A percentile compares a stretch with the other conserved stretches of the same genome.
Conservation (phyloP, 2,888 invertebrate genomes). For the Tillus elongatus region DNA sequence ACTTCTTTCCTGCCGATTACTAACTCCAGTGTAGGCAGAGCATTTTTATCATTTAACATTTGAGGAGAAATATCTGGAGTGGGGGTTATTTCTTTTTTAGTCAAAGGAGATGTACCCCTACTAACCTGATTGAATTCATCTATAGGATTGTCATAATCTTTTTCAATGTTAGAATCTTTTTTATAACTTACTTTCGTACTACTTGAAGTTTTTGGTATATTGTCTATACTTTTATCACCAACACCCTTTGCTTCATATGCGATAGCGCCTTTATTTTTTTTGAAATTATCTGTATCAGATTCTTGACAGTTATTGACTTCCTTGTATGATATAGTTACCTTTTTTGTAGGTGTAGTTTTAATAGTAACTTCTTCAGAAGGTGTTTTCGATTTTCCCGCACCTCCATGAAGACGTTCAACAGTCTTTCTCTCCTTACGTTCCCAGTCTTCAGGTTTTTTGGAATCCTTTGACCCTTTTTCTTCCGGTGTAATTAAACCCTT, state of each 20-base stretch:
- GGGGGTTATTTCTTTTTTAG: conserved; percentile 33
- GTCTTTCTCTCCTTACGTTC: conserved; percentile 38
- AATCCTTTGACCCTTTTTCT: conserved; percentile 42
- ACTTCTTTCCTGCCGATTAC: conserved; percentile 48
- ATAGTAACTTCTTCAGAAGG: conserved; percentile 27
- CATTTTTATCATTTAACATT: conserved; percentile 10
- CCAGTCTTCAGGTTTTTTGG: conserved; percentile 41
- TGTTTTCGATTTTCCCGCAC: conserved; percentile 35
- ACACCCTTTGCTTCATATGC: conserved; percentile 6
- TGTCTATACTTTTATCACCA: conserved; percentile 8
- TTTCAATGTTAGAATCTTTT: no score
- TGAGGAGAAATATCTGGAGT: conserved; percentile 28
- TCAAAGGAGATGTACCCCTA: conserved; percentile 41
- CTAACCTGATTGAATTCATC: conserved; percentile 28
- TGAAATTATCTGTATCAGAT: conserved; percentile 13
- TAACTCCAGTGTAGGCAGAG: conserved; percentile 41
- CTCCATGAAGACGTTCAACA: conserved; percentile 41
- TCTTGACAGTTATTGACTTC: conserved; percentile 17
- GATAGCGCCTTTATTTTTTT: conserved; percentile 10
- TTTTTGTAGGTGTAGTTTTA: conserved; percentile 28
- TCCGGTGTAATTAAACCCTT: conserved; percentile 35
- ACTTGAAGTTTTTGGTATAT: conserved; percentile 14
- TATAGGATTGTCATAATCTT: no score
- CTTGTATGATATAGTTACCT: conserved; percentile 23
- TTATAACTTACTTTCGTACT: conserved; percentile 11